Percentiles rank a stretch among this genome's conserved stretches.
These are phyloP conservation scores for Listronotus bonariensis DNA, from an alignment of 1,140 invertebrate species.

Conservation along the genomic window DNA sequence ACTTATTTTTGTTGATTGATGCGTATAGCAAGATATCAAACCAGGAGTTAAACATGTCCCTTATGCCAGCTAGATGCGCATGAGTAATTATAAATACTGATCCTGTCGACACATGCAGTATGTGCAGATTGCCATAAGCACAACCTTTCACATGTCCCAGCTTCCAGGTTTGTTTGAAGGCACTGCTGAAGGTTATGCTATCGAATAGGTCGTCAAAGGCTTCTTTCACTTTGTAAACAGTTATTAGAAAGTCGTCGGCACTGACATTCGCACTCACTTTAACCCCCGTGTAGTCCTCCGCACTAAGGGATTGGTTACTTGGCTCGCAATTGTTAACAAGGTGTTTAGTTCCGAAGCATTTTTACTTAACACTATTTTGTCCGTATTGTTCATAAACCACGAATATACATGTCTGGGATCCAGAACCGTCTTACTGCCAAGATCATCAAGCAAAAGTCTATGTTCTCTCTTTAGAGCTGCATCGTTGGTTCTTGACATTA, in stretches of 20 bases:
- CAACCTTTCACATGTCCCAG: not conserved
- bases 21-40: not conserved
- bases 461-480: conserved; percentile 9
- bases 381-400: not conserved
- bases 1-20: not conserved
- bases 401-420: conserved; percentile 1
- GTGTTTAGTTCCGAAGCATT: not conserved
- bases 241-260: not conserved
- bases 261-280: no score
- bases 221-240: not conserved
- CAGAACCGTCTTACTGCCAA: not conserved
- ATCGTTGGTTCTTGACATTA: not conserved
- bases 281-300: not conserved
- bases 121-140: conserved; percentile 10
- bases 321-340: not conserved
- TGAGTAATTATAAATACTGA: not conserved
- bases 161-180: not conserved
- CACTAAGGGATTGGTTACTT: not conserved
- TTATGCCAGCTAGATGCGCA: not conserved
- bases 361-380: not conserved
- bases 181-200: not conserved
- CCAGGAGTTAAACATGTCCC: not conserved
- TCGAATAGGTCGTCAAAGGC: conserved; percentile 7
- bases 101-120: not conserved
- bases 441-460: not conserved